Evolutionary conservation across 2,113 vertebrate species (phyloP).

Genomic region (Butastur rufipennis): DNA sequence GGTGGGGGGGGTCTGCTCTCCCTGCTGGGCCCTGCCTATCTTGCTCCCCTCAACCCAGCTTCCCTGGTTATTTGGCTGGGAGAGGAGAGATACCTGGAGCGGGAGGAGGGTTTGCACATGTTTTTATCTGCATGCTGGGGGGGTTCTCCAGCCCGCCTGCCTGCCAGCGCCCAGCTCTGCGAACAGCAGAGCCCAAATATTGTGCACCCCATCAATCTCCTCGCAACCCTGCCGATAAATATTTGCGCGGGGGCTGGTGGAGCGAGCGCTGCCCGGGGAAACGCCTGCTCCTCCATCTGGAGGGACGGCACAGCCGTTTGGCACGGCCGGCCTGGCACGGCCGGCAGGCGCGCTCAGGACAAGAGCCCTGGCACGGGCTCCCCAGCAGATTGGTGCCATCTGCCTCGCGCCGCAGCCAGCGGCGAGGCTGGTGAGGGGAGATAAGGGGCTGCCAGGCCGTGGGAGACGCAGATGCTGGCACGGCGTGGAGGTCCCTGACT

Average conservation of each 20-base stretch:
- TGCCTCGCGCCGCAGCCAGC: slow-evolving; percentile 34
- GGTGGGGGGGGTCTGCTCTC: neutral
- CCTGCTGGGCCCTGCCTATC: neutral
- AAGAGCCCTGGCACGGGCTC: slow-evolving; percentile 34
- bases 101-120: neutral
- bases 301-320: slow-evolving; percentile 13
- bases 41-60: rapidly evolving
- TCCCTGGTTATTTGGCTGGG: neutral
- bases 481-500: neutral
- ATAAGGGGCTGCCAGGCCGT: slow-evolving; percentile 26
- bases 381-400: slow-evolving; percentile 75
- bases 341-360: neutral
- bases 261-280: neutral
- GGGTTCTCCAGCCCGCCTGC: neutral
- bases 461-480: slow-evolving; percentile 43
- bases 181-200: neutral
- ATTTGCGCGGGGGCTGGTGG: neutral
- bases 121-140: neutral
- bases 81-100: neutral
- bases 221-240: neutral
- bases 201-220: neutral
- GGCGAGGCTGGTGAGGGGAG: slow-evolving; percentile 3
- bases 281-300: slow-evolving; percentile 24
- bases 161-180: neutral
- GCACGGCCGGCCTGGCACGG: slow-evolving; percentile 24